phyloP scores from a whole-genome alignment of 2,797 vertebrate species.

The Kryptolebias ocellatus region DNA sequence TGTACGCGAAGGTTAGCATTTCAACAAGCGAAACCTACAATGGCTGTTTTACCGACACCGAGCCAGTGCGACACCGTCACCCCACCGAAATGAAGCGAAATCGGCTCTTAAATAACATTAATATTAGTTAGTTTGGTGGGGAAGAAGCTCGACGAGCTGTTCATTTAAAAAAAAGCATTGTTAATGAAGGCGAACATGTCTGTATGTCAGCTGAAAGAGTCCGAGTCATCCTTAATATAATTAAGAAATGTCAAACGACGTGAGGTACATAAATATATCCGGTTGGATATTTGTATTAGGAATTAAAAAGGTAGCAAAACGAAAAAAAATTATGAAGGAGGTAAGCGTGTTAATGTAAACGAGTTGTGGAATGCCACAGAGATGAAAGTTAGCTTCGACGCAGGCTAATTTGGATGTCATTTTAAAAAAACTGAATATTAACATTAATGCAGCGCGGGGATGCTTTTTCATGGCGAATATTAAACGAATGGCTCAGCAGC shows the following conservation, averaged over 20 bases:
- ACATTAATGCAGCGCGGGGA: fast-evolving
- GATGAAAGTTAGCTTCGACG: conserved; percentile 29
- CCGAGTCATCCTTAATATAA: neutral
- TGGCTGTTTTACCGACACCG: conserved; percentile 36
- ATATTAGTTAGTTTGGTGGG: fast-evolving
- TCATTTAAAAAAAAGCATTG: neutral
- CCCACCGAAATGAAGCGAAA: neutral
- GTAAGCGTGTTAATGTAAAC: conserved; percentile 6
- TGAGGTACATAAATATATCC: fast-evolving
- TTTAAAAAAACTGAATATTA: neutral
- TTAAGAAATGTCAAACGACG: conserved; percentile 3
- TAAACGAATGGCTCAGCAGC: fast-evolving
- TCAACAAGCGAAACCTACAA: neutral
- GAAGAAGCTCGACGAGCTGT: fast-evolving
- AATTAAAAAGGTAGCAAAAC: neutral
- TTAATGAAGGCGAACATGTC: neutral
- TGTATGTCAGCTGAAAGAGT: neutral
- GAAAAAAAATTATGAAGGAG: no score
- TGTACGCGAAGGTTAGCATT: conserved; percentile 11
- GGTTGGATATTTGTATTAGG: fast-evolving
- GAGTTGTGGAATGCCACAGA: conserved; percentile 52
- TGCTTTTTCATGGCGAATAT: fast-evolving
- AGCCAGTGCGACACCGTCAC: conserved; percentile 22
- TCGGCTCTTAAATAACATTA: neutral
- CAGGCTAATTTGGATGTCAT: conserved; percentile 1